A percentile compares a stretch with the other conserved stretches of the same genome.
Conservation (phyloP, 1,140 invertebrate genomes). For the Drosophila obscura region DNA sequence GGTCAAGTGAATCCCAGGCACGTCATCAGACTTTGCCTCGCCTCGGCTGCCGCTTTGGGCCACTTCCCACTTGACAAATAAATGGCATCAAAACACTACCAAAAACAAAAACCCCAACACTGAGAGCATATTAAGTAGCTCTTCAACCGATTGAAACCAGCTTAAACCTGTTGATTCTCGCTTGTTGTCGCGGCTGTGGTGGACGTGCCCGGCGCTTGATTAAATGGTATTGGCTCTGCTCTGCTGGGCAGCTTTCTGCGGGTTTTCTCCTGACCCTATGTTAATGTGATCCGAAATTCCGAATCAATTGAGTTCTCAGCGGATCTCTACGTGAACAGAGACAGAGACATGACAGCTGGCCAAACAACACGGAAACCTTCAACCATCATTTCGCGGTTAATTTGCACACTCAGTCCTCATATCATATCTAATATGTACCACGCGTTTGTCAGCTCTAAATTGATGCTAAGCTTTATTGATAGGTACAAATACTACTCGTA, state of each 20-base stretch:
- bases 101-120: slow-evolving; percentile 29
- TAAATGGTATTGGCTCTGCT: slow-evolving; percentile 29
- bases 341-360: slow-evolving; percentile 15
- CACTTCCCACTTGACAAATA: slow-evolving; percentile 49
- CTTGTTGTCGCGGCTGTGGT: background rate
- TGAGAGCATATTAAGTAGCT: slow-evolving; percentile 45
- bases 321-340: too few relatives aligned
- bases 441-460: slow-evolving; percentile 6
- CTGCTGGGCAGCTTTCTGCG: slow-evolving; percentile 9
- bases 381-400: background rate
- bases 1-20: slow-evolving; percentile 51
- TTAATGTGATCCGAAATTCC: slow-evolving; percentile 4
- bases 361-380: slow-evolving; percentile 24
- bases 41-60: slow-evolving; percentile 39
- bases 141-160: slow-evolving; percentile 57
- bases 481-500: slow-evolving; percentile 2
- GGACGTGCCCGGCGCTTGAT: slow-evolving; percentile 21
- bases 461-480: slow-evolving; percentile 17
- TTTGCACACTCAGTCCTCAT: slow-evolving; percentile 1
- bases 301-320: slow-evolving; percentile 20
- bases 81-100: slow-evolving; percentile 41
- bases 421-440: background rate
- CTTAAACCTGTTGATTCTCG: slow-evolving; percentile 64
- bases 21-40: background rate
- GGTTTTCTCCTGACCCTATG: slow-evolving; percentile 30